A percentile compares a stretch with the other conserved stretches of the same genome.
Conservation (phyloP, 2,888 invertebrate genomes). For the Rambutsinella grinnellia region DNA sequence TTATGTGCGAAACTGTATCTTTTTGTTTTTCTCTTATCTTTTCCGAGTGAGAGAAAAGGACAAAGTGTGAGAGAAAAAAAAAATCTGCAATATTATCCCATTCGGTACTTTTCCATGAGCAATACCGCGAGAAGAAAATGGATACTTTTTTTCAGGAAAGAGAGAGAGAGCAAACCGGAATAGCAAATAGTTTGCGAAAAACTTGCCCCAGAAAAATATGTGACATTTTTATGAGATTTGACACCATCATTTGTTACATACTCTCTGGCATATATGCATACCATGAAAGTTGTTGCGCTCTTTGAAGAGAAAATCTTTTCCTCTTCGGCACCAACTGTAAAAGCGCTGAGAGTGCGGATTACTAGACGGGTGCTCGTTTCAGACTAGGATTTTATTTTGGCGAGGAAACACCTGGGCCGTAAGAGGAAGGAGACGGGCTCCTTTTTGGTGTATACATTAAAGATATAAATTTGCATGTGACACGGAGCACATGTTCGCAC, state of each 20-base stretch:
- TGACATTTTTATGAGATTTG: conserved; percentile 43
- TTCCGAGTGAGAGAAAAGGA: neutral
- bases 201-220: conserved; percentile 24
- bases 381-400: neutral
- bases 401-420: conserved; percentile 4
- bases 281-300: neutral
- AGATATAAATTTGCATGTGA: too few relatives aligned
- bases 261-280: neutral
- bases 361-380: too few relatives aligned
- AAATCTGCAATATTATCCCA: neutral
- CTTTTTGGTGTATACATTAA: too few relatives aligned
- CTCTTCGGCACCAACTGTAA: neutral
- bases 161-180: neutral
- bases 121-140: neutral
- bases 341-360: neutral
- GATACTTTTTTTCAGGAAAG: neutral
- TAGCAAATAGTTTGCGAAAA: neutral
- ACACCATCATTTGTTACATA: conserved; percentile 7
- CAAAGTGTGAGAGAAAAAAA: neutral
- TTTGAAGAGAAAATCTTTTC: neutral
- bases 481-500: too few relatives aligned
- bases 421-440: too few relatives aligned
- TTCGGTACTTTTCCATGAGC: neutral
- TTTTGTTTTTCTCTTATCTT: neutral
- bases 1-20: neutral